phyloP scores from a whole-genome alignment of 2,888 invertebrate genomes.

The Ichneumoninae sp. region DNA sequence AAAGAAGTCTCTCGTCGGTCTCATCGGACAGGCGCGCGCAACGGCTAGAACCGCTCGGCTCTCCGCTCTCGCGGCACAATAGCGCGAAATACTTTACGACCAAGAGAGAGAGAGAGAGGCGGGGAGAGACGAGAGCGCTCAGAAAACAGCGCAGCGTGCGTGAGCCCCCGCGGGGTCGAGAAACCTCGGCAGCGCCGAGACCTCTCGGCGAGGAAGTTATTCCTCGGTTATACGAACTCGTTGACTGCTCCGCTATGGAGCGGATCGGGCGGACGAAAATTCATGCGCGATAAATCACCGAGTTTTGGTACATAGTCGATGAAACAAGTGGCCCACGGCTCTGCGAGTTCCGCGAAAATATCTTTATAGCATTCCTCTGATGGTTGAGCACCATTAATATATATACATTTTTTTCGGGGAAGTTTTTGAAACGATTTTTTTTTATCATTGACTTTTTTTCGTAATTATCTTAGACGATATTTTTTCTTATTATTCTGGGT shows the following conservation, averaged over 20 bases:
- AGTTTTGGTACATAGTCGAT: neutral
- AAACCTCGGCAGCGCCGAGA: conserved; percentile 39
- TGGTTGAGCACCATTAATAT: neutral
- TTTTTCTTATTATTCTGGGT: too few species aligned
- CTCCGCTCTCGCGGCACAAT: conserved; percentile 41
- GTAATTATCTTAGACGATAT: too few species aligned
- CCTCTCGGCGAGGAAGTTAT: conserved; percentile 52
- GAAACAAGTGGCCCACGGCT: neutral
- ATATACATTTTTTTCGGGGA: too few species aligned
- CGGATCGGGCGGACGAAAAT: conserved; percentile 38
- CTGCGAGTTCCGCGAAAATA: neutral
- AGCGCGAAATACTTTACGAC: conserved; percentile 60
- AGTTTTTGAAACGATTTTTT: too few species aligned
- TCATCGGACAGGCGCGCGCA: conserved; percentile 28
- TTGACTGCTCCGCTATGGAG: conserved; percentile 12
- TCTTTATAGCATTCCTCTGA: neutral
- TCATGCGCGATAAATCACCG: conserved; percentile 12
- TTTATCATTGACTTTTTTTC: too few species aligned
- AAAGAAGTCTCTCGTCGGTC: conserved; percentile 42
- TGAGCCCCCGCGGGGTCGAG: conserved; percentile 49
- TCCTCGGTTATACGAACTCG: conserved; percentile 56
- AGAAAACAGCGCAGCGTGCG: conserved; percentile 40
- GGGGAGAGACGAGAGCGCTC: neutral
- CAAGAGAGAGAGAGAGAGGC: conserved; percentile 19
- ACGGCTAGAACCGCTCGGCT: conserved; percentile 21